Evolutionary conservation across 2,113 vertebrate species (phyloP).

Genomic region (Podarcis muralis): DNA sequence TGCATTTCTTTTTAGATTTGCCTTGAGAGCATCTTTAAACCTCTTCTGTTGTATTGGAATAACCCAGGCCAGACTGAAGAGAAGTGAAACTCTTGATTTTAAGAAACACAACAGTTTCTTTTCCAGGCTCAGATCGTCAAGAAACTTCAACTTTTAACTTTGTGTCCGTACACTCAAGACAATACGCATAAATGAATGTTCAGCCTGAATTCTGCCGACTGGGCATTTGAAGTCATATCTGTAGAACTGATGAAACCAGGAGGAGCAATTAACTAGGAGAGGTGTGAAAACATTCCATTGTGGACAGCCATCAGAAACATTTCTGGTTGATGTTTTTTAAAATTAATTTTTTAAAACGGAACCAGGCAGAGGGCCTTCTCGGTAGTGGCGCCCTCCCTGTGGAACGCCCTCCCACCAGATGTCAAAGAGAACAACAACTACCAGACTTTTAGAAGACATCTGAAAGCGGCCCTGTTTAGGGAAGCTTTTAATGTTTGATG

Average conservation of each 20-base stretch:
- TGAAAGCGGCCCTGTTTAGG: too few species aligned
- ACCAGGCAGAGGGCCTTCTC: too few species aligned
- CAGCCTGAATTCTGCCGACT: not conserved
- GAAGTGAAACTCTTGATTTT: not conserved
- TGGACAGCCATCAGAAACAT: not conserved
- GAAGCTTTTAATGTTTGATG: too few species aligned
- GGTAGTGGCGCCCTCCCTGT: too few species aligned
- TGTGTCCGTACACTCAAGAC: too few species aligned
- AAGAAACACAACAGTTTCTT: not conserved
- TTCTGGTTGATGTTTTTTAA: not conserved
- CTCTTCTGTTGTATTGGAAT: not conserved
- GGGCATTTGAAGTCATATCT: not conserved
- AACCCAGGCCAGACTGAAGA: not conserved
- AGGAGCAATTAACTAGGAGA: not conserved
- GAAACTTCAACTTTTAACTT: not conserved
- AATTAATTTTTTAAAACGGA: too few species aligned
- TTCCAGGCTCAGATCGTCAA: not conserved
- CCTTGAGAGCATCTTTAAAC: too few species aligned
- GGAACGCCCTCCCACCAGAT: too few species aligned
- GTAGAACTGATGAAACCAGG: not conserved
- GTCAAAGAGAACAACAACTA: too few species aligned
- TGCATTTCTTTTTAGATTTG: too few species aligned
- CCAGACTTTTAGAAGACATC: too few species aligned
- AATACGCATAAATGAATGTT: not conserved
- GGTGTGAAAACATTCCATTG: not conserved